Percentiles rank a stretch among this genome's conserved stretches.
Conservation (phyloP, 2,888 invertebrate species). For the Lacanobia wlatinum region DNA sequence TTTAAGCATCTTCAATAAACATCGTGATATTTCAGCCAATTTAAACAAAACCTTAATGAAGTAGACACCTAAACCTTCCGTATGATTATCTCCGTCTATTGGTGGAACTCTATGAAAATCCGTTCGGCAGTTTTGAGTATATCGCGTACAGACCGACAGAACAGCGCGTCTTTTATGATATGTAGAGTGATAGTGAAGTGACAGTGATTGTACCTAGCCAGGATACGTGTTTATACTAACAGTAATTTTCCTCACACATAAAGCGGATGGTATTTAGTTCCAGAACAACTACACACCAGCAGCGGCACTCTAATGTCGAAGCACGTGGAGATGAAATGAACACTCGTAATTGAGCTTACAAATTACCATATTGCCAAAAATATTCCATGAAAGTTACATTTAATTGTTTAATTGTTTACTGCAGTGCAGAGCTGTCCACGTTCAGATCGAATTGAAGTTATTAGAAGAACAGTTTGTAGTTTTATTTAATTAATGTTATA, state of each 20-base stretch:
- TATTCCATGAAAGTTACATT: background rate
- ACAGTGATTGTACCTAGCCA: background rate
- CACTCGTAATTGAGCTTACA: background rate
- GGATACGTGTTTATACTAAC: background rate
- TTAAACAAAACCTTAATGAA: too few relatives aligned
- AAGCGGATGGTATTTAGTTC: slow-evolving; percentile 15
- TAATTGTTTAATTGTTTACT: too few relatives aligned
- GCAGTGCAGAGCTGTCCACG: background rate
- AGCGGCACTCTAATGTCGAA: slow-evolving; percentile 2
- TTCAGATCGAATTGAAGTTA: slow-evolving; percentile 5
- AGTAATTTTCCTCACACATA: background rate
- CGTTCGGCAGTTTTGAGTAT: too few relatives aligned
- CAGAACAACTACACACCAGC: slow-evolving; percentile 11
- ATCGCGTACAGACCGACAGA: too few relatives aligned
- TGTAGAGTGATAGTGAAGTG: too few relatives aligned
- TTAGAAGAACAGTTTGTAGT: background rate
- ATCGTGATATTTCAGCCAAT: too few relatives aligned
- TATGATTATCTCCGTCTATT: too few relatives aligned
- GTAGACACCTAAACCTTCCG: too few relatives aligned
- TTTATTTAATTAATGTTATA: background rate
- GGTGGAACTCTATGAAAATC: too few relatives aligned
- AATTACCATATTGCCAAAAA: background rate
- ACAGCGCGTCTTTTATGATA: too few relatives aligned
- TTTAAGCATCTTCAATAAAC: too few relatives aligned
- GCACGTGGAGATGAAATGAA: slow-evolving; percentile 4